Evolutionary conservation across 2,797 vertebrate genomes (phyloP).

Genomic region (Coendou prehensilis): DNA sequence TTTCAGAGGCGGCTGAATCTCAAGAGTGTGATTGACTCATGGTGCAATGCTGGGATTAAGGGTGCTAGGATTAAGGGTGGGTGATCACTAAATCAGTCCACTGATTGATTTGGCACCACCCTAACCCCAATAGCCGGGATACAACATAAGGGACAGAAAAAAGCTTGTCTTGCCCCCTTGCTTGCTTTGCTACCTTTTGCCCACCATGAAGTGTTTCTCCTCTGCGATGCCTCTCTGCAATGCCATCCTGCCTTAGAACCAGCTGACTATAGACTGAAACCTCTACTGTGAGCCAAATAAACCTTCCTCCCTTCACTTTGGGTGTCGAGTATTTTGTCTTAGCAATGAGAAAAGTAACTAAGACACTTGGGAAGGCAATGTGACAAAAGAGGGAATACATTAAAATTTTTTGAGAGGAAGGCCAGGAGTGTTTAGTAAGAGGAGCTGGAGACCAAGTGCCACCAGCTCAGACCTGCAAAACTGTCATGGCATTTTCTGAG

Average conservation of each 20-base stretch:
- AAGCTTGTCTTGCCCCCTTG: not conserved
- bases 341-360: not conserved
- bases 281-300: not conserved
- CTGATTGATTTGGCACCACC: not conserved
- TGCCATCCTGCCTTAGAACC: not conserved
- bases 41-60: not conserved
- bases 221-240: not conserved
- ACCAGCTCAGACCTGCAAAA: not conserved
- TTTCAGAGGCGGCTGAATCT: not conserved
- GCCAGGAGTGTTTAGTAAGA: not conserved
- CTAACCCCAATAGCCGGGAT: not conserved
- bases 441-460: not conserved
- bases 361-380: not conserved
- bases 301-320: not conserved
- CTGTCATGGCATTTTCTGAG: slow-evolving; percentile 2
- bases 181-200: not conserved
- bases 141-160: not conserved
- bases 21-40: not conserved
- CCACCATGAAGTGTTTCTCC: not conserved
- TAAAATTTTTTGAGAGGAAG: not conserved
- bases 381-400: not conserved
- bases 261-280: not conserved
- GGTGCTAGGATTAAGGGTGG: not conserved
- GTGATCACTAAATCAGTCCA: not conserved
- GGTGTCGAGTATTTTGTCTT: not conserved